Percentiles rank a stretch among this genome's conserved stretches.
Evolutionary conservation across 2,888 invertebrate species (phyloP).

Genomic region (Cryptocephalus primarius): DNA sequence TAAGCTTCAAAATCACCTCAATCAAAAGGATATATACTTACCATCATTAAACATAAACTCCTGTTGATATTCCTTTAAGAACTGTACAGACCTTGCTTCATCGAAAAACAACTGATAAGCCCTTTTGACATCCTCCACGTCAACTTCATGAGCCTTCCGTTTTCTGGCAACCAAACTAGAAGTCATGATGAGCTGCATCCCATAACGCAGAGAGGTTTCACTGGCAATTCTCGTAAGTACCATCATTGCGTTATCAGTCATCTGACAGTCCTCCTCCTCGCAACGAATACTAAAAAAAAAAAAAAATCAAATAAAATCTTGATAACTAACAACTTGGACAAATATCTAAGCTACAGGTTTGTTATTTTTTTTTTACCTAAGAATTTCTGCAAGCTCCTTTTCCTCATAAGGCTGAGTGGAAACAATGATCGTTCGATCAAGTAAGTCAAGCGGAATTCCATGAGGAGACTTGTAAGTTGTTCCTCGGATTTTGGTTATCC

Average conservation of each 20-base stretch:
- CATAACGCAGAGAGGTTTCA: constrained; percentile 90
- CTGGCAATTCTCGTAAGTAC: constrained; percentile 87
- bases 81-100: constrained; percentile 86
- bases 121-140: constrained; percentile 85
- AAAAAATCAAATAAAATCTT: constrained; percentile 1
- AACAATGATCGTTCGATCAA: constrained; percentile 92
- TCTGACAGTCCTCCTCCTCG: constrained; percentile 96
- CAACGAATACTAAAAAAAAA: constrained; percentile 48
- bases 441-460: constrained; percentile 91
- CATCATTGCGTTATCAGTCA: constrained; percentile 80
- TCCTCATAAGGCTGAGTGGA: constrained; percentile 82
- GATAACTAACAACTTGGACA: no score
- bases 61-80: constrained; percentile 89
- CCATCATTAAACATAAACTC: constrained; percentile 85
- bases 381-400: constrained; percentile 80
- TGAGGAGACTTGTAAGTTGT: constrained; percentile 77
- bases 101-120: constrained; percentile 93
- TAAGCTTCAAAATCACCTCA: no score
- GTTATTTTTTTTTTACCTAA: constrained; percentile 42
- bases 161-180: constrained; percentile 88
- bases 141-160: constrained; percentile 75
- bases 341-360: no score
- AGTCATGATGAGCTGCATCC: constrained; percentile 94
- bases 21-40: constrained; percentile 9
- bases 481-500: constrained; percentile 89